phyloP scores from a whole-genome alignment of 1,140 invertebrate genomes.

The Idris sp. region DNA sequence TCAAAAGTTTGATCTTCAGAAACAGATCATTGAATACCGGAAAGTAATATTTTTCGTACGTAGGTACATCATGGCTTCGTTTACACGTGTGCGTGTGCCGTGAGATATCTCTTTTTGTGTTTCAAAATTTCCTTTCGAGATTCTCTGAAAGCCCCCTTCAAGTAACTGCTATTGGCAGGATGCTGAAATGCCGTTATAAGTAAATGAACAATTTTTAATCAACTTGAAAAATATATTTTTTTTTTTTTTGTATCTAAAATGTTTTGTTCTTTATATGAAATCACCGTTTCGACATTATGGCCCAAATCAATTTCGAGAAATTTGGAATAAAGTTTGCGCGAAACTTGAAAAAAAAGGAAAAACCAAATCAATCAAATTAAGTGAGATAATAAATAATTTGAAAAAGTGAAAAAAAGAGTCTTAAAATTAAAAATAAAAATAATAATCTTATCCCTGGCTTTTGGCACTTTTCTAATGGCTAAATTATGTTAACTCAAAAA shows the following conservation, averaged over 20 bases:
- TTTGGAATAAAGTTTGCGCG: no score
- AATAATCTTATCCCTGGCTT: conserved; percentile 22
- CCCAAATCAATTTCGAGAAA: no score
- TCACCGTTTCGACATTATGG: no score
- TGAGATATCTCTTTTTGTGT: conserved; percentile 69
- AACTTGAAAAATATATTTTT: no score
- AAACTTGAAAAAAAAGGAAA: no score
- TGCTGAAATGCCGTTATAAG: conserved; percentile 76
- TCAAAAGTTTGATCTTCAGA: conserved; percentile 73
- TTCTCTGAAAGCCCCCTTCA: conserved; percentile 70
- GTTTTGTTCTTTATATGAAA: no score
- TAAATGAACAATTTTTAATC: conserved; percentile 61
- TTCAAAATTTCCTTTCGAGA: conserved; percentile 65
- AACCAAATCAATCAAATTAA: no score
- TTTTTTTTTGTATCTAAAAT: conserved; percentile 20
- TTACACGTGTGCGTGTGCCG: conserved; percentile 77
- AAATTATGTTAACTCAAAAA: conserved; percentile 41
- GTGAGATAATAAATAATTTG: no score
- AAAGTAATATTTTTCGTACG: conserved; percentile 68
- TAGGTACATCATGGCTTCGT: conserved; percentile 75
- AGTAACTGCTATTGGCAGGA: conserved; percentile 75
- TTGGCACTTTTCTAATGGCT: conserved; percentile 37
- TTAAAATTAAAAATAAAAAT: background rate
- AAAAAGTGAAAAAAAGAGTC: background rate
- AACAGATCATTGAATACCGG: conserved; percentile 67